Base-by-base conservation (phyloP, 1,140 invertebrate species). In the Cyclina sinensis region DNA sequence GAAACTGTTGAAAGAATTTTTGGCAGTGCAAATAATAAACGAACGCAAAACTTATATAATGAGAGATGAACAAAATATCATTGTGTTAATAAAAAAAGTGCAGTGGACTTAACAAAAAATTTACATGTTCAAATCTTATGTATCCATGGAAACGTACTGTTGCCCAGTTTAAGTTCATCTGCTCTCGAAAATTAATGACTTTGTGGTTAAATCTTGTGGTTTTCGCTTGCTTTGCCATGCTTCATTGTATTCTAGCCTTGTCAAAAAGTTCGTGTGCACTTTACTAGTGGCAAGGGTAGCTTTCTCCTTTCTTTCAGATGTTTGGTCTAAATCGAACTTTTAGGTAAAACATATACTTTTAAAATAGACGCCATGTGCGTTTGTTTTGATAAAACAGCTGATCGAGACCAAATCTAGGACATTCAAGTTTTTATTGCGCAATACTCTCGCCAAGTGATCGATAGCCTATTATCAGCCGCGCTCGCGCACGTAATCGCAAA, bases 341-440 rank as follows among this genome's bases (percentile, higher is more conserved):
- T n/a, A n/a, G n/a, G n/a, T n/a, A n/a, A n/a, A n/a, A n/a, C n/a
- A n/a, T n/a, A n/a, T n/a, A 43, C 4, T 43, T 43, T 43, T 43
- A 43, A n/a, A n/a, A n/a, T 14, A n/a, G 39, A 24, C 43, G 18
- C 30, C 74, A 78, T 48, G 74, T 78, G 74, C 30, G 14, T 78
- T 48, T 78, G 74, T 78, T 78, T 30, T 54, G 46, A 74, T 46
- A 51, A 51, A 78, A 78, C 74, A 78, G 74, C 74, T 78, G 74
- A 78, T 78, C 48, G 46, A 51, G 48, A 78, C 46, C 5, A 32
- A 78, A 78, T 16, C 24, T 78, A 78, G 74, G 74, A 35, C 74
- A 78, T 30, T 21, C 27, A 51, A 51, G 43, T 54, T 43, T 30
- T n/a, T 57, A 51, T 78, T 78, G 74, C 74, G 74, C 74, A 78